A percentile compares a stretch with the other conserved stretches of the same genome.
phyloP scores from a whole-genome alignment of 2,888 invertebrate species.

The Notodonta ziczac region DNA sequence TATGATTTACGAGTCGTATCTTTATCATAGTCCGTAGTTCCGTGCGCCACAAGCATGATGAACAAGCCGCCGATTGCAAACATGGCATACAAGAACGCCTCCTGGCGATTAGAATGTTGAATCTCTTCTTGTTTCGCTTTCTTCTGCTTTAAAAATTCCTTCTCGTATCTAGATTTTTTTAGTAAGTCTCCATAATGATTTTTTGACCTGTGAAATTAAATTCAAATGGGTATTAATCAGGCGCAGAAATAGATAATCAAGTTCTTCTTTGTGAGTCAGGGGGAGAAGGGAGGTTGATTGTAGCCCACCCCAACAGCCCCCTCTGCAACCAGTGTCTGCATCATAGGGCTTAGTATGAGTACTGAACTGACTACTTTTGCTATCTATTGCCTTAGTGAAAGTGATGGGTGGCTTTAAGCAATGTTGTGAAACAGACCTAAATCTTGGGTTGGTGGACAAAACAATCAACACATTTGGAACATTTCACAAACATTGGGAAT shows the following conservation, averaged over 20 bases:
- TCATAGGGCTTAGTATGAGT: no score
- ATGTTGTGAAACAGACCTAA: no score
- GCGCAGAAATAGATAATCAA: no score
- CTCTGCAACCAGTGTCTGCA: no score
- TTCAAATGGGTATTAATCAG: no score
- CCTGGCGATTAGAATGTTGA: conserved; percentile 47
- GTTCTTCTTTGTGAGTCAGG: neutral
- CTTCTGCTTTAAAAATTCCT: conserved; percentile 47
- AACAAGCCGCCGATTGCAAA: conserved; percentile 51
- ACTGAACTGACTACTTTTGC: no score
- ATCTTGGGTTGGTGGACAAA: no score
- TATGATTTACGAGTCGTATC: conserved; percentile 28
- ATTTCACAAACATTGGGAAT: no score
- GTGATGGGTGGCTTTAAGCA: no score
- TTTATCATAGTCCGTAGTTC: conserved; percentile 60
- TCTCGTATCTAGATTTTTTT: conserved; percentile 57
- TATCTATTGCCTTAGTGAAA: no score
- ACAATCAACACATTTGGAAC: no score
- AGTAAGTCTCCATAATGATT: conserved; percentile 79
- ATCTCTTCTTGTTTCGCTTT: conserved; percentile 36
- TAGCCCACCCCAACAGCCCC: neutral
- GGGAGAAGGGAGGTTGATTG: neutral
- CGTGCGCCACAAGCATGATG: conserved; percentile 49
- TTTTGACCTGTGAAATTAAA: conserved; percentile 69
- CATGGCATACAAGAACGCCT: conserved; percentile 52